A percentile compares a stretch with the other conserved stretches of the same genome.
Conservation (phyloP, 2,113 vertebrate genomes). For the Chroicocephalus ridibundus region DNA sequence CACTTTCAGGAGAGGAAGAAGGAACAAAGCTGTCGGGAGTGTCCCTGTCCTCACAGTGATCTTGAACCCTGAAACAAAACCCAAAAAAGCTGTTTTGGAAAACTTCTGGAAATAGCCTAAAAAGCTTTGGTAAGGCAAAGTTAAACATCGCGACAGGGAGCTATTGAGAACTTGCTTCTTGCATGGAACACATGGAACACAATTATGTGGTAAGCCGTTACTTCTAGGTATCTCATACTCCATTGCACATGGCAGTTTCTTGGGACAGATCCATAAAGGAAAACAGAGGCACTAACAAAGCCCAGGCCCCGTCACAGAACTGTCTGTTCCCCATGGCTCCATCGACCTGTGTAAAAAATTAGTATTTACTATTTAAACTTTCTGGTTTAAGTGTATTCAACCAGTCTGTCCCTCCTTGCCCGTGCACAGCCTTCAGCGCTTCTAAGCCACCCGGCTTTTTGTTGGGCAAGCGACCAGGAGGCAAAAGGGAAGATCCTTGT, state of each 20-base stretch:
- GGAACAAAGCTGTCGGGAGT: slow-evolving; percentile 90
- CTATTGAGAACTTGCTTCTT: neutral
- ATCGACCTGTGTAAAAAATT: neutral
- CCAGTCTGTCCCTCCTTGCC: too few relatives aligned
- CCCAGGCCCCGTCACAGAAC: neutral
- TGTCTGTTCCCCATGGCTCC: neutral
- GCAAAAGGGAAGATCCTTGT: neutral
- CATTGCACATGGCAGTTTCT: neutral
- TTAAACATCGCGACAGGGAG: neutral
- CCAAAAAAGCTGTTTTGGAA: neutral
- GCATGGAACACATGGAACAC: neutral
- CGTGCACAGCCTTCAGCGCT: neutral
- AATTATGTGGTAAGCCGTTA: neutral
- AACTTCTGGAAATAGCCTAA: neutral
- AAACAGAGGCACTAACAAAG: neutral
- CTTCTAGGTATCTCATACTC: neutral
- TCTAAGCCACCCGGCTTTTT: neutral
- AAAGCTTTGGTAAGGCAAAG: neutral
- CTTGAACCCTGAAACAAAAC: slow-evolving; percentile 78
- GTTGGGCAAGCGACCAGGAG: neutral
- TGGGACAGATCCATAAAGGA: neutral
- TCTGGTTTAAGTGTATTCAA: neutral
- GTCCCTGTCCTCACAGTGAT: slow-evolving; percentile 81
- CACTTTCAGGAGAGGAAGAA: slow-evolving; percentile 94
- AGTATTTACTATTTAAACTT: neutral